phyloP scores from a whole-genome alignment of 2,113 vertebrate genomes.

The Brevimyrus niger region DNA sequence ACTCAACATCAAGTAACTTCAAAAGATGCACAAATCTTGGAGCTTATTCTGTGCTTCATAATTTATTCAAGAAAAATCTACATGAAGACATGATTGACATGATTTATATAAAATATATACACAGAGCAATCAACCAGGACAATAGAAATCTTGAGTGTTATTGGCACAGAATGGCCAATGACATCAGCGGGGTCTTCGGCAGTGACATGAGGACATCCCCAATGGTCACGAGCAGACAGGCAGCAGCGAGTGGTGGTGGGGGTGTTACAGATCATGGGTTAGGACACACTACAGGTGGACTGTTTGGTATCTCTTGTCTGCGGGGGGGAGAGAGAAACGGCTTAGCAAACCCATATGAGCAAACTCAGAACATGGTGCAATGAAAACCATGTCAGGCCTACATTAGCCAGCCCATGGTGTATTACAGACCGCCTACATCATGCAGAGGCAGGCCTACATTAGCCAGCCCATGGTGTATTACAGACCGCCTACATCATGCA shows the following conservation, averaged over 20 bases:
- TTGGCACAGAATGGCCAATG: background rate
- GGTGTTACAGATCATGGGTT: constrained; percentile 27
- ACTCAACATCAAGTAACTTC: background rate
- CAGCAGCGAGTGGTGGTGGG: constrained; percentile 21
- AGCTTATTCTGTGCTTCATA: constrained; percentile 33
- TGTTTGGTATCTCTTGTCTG: constrained; percentile 57
- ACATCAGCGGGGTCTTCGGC: background rate
- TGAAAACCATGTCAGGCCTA: background rate
- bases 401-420: too few species aligned
- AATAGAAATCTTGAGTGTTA: background rate
- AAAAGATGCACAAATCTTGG: background rate
- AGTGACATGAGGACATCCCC: constrained; percentile 14
- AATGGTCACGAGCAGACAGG: constrained; percentile 27
- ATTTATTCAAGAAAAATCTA: constrained; percentile 62
- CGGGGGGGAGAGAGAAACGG: background rate
- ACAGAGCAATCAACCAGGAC: constrained; percentile 38
- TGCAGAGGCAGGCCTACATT: too few species aligned
- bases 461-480: too few species aligned
- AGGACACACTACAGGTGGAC: constrained; percentile 61
- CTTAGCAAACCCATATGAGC: background rate
- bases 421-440: too few species aligned
- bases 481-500: fast-evolving
- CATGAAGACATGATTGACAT: constrained; percentile 42
- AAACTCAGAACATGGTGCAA: background rate
- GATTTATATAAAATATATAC: constrained; percentile 65